Percentiles rank a stretch among this genome's conserved stretches.
These are phyloP conservation scores for Augiades crinisus DNA, from an alignment of 2,888 invertebrate species.

Conservation along the genomic window DNA sequence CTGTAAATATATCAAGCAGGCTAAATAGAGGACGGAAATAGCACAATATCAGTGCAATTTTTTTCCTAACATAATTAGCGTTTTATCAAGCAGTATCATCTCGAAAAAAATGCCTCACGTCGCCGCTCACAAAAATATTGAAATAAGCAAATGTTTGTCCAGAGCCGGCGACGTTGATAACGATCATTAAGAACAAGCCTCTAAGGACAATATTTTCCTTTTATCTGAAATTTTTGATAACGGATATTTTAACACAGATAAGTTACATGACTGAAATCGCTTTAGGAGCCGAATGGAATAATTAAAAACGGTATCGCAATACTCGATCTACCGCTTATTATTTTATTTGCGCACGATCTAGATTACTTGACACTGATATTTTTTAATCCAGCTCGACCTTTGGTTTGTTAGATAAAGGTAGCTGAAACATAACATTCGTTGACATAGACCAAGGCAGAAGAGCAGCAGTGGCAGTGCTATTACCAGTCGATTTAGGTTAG, in stretches of 20 bases:
- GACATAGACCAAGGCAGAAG: neutral
- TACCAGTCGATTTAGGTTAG: conserved; percentile 7
- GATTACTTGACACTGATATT: too few species aligned
- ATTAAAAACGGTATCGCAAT: neutral
- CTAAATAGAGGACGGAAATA: too few species aligned
- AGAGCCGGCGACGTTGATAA: conserved; percentile 36
- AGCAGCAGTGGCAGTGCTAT: neutral
- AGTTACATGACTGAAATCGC: neutral
- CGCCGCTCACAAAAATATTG: neutral
- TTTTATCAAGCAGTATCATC: neutral
- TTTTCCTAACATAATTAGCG: neutral
- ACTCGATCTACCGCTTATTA: neutral
- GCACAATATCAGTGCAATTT: neutral
- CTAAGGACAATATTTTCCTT: conserved; percentile 16
- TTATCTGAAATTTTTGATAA: neutral
- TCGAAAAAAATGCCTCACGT: neutral
- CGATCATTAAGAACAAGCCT: conserved; percentile 20
- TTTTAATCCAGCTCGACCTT: too few species aligned
- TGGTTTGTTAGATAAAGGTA: too few species aligned
- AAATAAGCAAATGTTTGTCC: conserved; percentile 28
- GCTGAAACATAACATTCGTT: neutral
- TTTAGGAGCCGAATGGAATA: neutral
- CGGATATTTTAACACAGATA: neutral
- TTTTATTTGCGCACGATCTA: neutral
- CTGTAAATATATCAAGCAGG: too few species aligned